phyloP scores from a whole-genome alignment of 2,888 invertebrate genomes.

The Heteromurus nitidus region DNA sequence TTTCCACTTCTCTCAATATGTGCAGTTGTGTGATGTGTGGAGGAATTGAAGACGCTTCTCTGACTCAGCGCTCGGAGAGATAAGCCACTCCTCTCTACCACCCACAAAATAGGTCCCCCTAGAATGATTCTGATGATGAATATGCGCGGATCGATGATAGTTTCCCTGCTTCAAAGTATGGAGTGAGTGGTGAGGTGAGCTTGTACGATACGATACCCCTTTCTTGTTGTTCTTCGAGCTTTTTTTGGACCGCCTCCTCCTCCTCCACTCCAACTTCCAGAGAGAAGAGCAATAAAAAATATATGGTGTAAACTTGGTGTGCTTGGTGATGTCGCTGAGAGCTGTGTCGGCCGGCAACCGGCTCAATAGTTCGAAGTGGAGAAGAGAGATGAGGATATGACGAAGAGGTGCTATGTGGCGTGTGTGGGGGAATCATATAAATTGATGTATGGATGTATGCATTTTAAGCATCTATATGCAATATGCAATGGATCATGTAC shows the following conservation, averaged over 20 bases:
- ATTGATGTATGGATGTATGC: too few species aligned
- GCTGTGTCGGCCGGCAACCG: neutral
- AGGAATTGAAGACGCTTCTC: too few species aligned
- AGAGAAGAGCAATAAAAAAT: neutral
- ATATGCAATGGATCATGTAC: too few species aligned
- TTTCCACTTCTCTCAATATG: neutral
- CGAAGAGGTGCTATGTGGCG: too few species aligned
- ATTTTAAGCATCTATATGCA: too few species aligned
- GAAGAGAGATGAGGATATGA: neutral
- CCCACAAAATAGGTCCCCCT: constrained; percentile 37
- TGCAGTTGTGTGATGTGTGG: too few species aligned
- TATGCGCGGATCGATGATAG: neutral
- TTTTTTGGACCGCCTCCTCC: constrained; percentile 12
- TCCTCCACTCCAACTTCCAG: neutral
- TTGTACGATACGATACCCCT: neutral
- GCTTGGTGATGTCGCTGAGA: too few species aligned
- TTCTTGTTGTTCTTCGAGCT: neutral
- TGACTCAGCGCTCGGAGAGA: constrained; percentile 46
- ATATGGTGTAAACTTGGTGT: neutral
- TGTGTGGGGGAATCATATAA: too few species aligned
- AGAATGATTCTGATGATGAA: neutral
- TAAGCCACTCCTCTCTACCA: constrained; percentile 40
- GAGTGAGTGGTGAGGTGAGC: neutral
- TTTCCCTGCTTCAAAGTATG: neutral
- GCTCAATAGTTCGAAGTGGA: neutral